Conservation (phyloP, 2,888 invertebrate species). For the Branchipolynoe longqiensis region DNA sequence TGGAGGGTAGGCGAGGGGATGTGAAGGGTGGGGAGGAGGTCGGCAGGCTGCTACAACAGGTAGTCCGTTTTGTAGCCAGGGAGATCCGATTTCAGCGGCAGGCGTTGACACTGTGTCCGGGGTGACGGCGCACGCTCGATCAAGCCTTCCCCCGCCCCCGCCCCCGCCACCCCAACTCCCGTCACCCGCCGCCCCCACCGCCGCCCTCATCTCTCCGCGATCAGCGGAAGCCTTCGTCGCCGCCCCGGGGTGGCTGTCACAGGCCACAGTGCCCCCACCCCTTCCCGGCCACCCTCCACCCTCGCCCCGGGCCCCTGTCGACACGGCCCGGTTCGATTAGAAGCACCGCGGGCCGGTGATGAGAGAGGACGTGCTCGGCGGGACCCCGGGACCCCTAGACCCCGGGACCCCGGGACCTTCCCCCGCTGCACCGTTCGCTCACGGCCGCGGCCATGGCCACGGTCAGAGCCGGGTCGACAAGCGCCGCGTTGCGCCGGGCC, state of each 20-base stretch:
- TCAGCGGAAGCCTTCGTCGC: background rate
- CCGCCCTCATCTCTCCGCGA: background rate
- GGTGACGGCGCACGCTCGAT: no score
- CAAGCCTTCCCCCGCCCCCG: background rate
- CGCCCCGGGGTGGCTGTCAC: background rate
- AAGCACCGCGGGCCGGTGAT: background rate
- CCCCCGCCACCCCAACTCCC: background rate
- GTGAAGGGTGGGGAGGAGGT: no score
- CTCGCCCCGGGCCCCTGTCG: conserved; percentile 3
- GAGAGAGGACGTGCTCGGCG: conserved; percentile 2
- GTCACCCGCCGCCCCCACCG: background rate
- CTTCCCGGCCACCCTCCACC: conserved; percentile 6
- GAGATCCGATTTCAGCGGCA: no score
- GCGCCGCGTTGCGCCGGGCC: no score
- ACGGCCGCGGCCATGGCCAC: no score
- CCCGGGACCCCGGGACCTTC: no score
- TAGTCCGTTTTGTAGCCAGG: no score
- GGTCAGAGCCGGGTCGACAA: no score
- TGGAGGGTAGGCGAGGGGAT: no score
- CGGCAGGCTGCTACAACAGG: no score
- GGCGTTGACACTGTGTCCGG: no score
- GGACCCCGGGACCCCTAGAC: conserved; percentile 6
- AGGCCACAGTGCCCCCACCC: conserved; percentile 11
- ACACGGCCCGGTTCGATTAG: background rate
- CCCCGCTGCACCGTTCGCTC: no score